phyloP scores from a whole-genome alignment of 2,113 vertebrate genomes.

The Geococcyx californianus region DNA sequence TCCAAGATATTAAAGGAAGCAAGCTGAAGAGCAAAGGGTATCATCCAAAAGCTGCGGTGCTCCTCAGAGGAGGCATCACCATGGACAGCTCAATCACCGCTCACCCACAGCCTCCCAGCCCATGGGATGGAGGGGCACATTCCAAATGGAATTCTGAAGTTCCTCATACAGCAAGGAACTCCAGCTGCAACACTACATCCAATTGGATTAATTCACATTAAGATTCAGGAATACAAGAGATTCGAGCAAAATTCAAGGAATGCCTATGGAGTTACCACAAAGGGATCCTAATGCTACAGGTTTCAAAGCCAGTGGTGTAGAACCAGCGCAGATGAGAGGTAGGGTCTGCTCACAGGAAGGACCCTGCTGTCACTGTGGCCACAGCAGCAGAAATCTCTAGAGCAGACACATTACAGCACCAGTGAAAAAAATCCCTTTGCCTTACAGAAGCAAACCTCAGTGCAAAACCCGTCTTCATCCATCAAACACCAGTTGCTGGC shows the following conservation, averaged over 20 bases:
- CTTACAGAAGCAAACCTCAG: not conserved
- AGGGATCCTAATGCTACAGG: not conserved
- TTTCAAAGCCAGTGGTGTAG: not conserved
- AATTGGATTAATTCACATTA: not conserved
- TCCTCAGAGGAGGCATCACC: not conserved
- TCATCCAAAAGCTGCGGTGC: not conserved
- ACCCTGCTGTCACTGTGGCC: not conserved
- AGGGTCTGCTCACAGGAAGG: not conserved
- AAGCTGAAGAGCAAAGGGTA: not conserved
- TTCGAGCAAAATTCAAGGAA: not conserved
- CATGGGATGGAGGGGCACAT: not conserved
- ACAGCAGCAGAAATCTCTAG: not conserved
- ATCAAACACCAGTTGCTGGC: not conserved
- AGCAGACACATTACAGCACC: not conserved
- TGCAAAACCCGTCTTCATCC: not conserved
- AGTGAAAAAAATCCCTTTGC: not conserved
- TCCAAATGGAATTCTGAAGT: not conserved
- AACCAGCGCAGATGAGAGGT: not conserved
- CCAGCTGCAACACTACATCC: not conserved
- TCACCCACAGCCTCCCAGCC: not conserved
- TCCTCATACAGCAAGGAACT: not conserved
- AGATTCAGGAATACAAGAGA: not conserved
- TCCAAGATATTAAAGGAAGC: not conserved
- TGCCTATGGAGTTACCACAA: not conserved
- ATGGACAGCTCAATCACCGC: slow-evolving; percentile 55